Base-by-base conservation (phyloP, 2,797 vertebrate species). In the Gadopsis bispinosus region DNA sequence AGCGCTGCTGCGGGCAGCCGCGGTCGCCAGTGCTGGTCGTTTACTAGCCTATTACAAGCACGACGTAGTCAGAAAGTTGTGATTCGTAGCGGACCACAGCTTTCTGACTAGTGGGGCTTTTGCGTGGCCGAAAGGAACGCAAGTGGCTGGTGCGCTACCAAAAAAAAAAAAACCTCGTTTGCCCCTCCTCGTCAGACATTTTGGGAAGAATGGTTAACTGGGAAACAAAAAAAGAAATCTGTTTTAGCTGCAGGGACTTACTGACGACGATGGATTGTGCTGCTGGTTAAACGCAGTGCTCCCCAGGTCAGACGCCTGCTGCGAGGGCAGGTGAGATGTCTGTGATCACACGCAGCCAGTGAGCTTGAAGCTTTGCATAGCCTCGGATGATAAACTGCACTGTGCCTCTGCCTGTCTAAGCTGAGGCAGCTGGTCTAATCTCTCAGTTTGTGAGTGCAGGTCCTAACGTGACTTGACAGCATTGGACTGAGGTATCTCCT, bases 111-210 rank as follows among this genome's bases (percentile, higher is more conserved):
- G 10, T 13, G 48, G 43, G 79, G 26, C 26, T 26, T 20, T 77
- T 80, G 73, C 73, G 70, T 80, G 51, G 77, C 14, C 48, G 72
- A 76, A 79, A 83, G 71, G 83, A 88, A 87, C 83, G 85, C 58
- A 85, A 83, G 62, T 55, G 63, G 79, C 65, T 76, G 65, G 39
- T 78, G 76, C 84, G 51, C 69, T 66, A 20, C 58, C 8, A 37
- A 33, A 33, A 33, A 37, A 37, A 33, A 55, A 75, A 87, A 89
- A 39, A 45, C 74, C 62, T 61, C 54, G 13, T 68, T 80, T 84
- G 79, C 87, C 87, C 81, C 87, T 91, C 83, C 81, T 90, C 47
- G 86, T 92, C 92, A 93, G 91, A 94, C 93, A 94, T 94, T 91
- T 92, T 93, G 90, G 79, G 70, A 29, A 68, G 41, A 86, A 73